A percentile compares a stretch with the other conserved stretches of the same genome.
phyloP scores from a whole-genome alignment of 2,888 invertebrate genomes.

The Pinctada fucata region DNA sequence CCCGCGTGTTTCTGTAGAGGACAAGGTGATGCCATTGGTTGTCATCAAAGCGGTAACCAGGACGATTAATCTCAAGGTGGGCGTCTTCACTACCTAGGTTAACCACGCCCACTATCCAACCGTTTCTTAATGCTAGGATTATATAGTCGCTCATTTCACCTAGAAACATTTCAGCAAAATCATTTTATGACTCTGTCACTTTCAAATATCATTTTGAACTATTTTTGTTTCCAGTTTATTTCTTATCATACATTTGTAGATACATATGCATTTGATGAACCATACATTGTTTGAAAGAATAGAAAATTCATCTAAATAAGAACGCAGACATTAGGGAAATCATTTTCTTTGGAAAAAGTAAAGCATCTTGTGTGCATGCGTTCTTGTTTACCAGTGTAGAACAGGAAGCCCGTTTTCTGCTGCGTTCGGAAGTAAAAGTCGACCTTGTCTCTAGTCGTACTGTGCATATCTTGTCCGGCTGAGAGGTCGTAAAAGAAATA shows the following conservation, averaged over 20 bases:
- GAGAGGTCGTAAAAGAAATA: conserved; percentile 94
- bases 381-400: conserved; percentile 86
- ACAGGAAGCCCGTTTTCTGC: conserved; percentile 92
- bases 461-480: conserved; percentile 90
- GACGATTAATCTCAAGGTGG: conserved; percentile 82
- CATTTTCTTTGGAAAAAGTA: no score
- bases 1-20: conserved; percentile 92
- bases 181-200: no score
- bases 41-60: conserved; percentile 92
- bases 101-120: conserved; percentile 91
- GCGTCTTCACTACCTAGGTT: conserved; percentile 83
- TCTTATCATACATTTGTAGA: no score
- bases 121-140: conserved; percentile 91
- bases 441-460: conserved; percentile 93
- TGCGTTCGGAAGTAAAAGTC: conserved; percentile 94
- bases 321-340: no score
- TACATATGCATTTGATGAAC: no score
- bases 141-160: conserved; percentile 87
- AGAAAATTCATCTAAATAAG: no score
- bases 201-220: no score
- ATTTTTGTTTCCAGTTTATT: no score
- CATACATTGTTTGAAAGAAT: no score
- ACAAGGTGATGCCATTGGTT: conserved; percentile 97
- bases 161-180: background rate
- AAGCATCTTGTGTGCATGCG: no score